Evolutionary conservation across 37 sponge, comb jelly and placozoan species (phyloP).

Genomic region (Axinella damicornis): DNA sequence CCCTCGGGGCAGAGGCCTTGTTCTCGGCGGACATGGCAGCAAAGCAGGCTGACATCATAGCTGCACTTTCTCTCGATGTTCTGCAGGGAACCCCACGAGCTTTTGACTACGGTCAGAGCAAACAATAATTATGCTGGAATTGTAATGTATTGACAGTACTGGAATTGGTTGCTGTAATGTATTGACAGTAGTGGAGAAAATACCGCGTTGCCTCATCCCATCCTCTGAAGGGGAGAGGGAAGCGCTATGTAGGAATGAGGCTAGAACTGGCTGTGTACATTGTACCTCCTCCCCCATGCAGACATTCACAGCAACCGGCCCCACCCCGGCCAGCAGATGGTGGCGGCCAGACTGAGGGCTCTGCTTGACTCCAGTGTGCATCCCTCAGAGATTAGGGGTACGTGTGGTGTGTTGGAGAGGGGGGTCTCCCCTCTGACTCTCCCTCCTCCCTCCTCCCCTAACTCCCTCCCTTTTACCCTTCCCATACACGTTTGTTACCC

Average conservation of each 20-base stretch:
- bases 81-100: constrained; percentile 83
- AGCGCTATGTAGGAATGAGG: too few species aligned
- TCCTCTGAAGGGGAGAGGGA: too few species aligned
- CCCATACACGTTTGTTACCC: too few species aligned
- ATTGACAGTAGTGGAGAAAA: too few species aligned
- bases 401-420: constrained; percentile 27
- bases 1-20: constrained; percentile 87
- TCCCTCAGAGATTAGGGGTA: constrained; percentile 89
- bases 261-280: neutral
- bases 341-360: constrained; percentile 84
- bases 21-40: constrained; percentile 62
- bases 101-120: constrained; percentile 65
- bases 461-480: too few species aligned
- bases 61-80: constrained; percentile 87
- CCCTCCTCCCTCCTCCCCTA: too few species aligned
- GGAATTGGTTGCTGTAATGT: too few species aligned
- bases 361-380: constrained; percentile 85
- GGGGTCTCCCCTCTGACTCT: too few species aligned
- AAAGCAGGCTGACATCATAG: constrained; percentile 88
- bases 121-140: too few species aligned
- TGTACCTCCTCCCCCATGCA: neutral
- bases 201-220: too few species aligned
- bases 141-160: too few species aligned
- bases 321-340: constrained; percentile 89
- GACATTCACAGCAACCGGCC: constrained; percentile 83